Percentiles rank a stretch among this genome's conserved stretches.
Conservation (phyloP, 2,797 vertebrate species). For the Siniperca obscura region DNA sequence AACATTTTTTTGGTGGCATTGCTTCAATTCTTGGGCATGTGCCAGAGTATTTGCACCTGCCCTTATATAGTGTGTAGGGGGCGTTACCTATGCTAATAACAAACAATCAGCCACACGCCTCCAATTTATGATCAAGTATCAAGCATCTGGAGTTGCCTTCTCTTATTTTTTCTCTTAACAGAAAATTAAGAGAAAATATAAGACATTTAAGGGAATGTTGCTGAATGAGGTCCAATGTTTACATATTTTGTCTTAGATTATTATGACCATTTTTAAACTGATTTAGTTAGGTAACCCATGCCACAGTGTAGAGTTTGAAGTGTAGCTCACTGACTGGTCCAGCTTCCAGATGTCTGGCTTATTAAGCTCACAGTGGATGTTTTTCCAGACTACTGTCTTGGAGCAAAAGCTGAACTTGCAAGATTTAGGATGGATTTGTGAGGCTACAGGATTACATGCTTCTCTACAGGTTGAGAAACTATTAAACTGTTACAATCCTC, state of each 20-base stretch:
- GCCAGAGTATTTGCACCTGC: no score
- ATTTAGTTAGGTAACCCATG: not conserved
- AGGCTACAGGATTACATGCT: constrained; percentile 59
- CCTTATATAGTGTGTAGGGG: no score
- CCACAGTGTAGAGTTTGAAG: not conserved
- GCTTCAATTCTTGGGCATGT: no score
- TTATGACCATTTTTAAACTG: not conserved
- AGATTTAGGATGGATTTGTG: constrained; percentile 68
- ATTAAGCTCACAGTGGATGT: constrained; percentile 26
- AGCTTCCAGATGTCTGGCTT: not conserved
- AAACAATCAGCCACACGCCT: no score
- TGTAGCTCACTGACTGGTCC: not conserved
- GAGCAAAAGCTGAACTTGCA: constrained; percentile 36
- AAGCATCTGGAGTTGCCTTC: not conserved
- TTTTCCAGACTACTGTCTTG: constrained; percentile 32
- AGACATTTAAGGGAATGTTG: no score
- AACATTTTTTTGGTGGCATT: no score
- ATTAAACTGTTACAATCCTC: constrained; percentile 48
- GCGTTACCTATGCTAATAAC: no score
- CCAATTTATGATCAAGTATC: no score
- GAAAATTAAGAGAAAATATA: no score
- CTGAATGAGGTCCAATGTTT: no score
- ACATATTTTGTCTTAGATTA: not conserved
- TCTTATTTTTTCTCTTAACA: no score
- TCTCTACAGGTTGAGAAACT: constrained; percentile 53